Evolutionary conservation across 2,888 invertebrate genomes (phyloP).

Genomic region (Ornithoptera priamus): DNA sequence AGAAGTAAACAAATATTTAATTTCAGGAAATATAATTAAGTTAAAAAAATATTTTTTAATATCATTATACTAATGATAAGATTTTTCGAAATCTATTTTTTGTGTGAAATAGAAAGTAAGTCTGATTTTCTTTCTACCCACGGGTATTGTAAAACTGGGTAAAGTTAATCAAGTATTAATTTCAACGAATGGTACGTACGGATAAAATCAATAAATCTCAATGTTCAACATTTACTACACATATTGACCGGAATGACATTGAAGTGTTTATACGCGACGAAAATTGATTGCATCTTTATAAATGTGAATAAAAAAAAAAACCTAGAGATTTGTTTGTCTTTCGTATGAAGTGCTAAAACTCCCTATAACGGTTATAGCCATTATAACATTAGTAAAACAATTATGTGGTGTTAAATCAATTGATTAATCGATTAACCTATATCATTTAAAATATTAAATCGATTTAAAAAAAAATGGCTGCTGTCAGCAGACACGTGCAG

Average conservation of each 20-base stretch:
- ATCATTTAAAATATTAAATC: too few relatives aligned
- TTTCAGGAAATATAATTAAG: too few relatives aligned
- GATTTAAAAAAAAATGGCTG: too few relatives aligned
- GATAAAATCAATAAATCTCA: neutral
- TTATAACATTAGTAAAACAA: too few relatives aligned
- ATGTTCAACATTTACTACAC: neutral
- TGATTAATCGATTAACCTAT: too few relatives aligned
- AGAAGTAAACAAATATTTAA: too few relatives aligned
- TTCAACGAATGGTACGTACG: neutral
- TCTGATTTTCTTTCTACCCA: neutral
- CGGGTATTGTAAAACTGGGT: neutral
- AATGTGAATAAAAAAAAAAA: neutral
- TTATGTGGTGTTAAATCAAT: too few relatives aligned
- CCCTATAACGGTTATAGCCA: too few relatives aligned
- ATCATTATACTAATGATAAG: too few relatives aligned
- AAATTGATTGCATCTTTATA: neutral
- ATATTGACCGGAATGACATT: constrained; percentile 2
- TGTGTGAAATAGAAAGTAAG: neutral
- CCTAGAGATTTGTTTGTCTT: neutral
- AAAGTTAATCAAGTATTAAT: neutral
- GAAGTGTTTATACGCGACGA: neutral
- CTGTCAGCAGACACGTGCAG: too few relatives aligned
- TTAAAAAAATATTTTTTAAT: too few relatives aligned
- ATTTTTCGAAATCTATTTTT: too few relatives aligned
- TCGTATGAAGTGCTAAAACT: neutral